A percentile compares a stretch with the other conserved stretches of the same genome.
phyloP scores from a whole-genome alignment of 2,888 invertebrate species.

The Drosophila leonis region DNA sequence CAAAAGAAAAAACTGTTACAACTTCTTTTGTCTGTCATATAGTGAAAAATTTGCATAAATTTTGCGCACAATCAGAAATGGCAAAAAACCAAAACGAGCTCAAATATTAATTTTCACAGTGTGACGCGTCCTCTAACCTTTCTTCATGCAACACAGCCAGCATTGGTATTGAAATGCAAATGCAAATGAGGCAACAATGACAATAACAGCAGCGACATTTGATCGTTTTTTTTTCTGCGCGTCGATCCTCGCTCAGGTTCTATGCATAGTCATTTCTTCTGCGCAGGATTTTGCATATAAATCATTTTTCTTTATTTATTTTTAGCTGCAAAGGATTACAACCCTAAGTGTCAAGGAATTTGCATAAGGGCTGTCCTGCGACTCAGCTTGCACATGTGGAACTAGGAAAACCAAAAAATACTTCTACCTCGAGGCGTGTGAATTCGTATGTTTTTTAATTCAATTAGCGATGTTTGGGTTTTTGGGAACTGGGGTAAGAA shows the following conservation, averaged over 20 bases:
- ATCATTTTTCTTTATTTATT: slow-evolving; percentile 64
- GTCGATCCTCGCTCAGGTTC: slow-evolving; percentile 50
- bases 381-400: slow-evolving; percentile 31
- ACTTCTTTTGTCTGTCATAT: slow-evolving; percentile 66
- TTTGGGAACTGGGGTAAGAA: not conserved
- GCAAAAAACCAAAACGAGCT: slow-evolving; percentile 64
- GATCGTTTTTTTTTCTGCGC: slow-evolving; percentile 67
- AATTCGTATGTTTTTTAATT: slow-evolving; percentile 42
- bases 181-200: slow-evolving; percentile 81
- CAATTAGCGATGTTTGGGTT: slow-evolving; percentile 40
- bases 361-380: slow-evolving; percentile 61
- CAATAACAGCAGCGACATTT: slow-evolving; percentile 72
- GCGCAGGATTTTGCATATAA: slow-evolving; percentile 67
- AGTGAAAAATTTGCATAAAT: slow-evolving; percentile 78
- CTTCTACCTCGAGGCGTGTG: slow-evolving; percentile 42
- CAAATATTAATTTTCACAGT: slow-evolving; percentile 84
- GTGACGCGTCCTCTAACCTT: slow-evolving; percentile 59
- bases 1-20: slow-evolving; percentile 57
- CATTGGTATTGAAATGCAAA: slow-evolving; percentile 74
- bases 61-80: slow-evolving; percentile 68
- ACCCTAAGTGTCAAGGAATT: slow-evolving; percentile 71
- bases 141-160: slow-evolving; percentile 3
- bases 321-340: slow-evolving; percentile 55
- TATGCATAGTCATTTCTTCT: slow-evolving; percentile 32
- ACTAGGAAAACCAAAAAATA: slow-evolving; percentile 12